A percentile compares a stretch with the other conserved stretches of the same genome.
These are phyloP conservation scores for Babyrousa celebensis DNA, from an alignment of 2,797 vertebrate species.

Conservation along the genomic window DNA sequence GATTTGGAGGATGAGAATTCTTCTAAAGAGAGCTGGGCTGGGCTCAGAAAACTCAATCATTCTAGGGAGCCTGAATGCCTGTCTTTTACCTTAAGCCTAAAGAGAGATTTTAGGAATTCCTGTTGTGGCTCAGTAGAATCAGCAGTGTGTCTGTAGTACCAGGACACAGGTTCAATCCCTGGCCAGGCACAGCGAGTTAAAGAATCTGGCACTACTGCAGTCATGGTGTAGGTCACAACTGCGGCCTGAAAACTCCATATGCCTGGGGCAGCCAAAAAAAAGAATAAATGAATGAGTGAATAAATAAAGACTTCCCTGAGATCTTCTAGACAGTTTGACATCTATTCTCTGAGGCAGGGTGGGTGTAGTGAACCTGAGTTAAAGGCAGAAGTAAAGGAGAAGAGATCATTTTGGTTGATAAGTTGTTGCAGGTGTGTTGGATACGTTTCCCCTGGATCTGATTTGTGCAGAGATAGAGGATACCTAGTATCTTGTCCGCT, in stretches of 20 bases:
- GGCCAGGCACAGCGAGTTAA: no score
- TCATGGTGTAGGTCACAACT: no score
- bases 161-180: no score
- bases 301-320: not conserved
- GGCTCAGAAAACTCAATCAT: not conserved
- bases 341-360: not conserved
- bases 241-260: no score
- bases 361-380: not conserved
- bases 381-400: not conserved
- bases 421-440: not conserved
- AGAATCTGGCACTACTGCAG: no score
- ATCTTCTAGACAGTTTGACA: not conserved
- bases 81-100: not conserved
- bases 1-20: not conserved
- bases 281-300: no score
- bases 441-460: not conserved
- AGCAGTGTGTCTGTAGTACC: no score
- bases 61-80: not conserved
- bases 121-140: no score
- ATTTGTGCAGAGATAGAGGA: not conserved
- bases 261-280: no score
- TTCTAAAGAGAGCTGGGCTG: not conserved
- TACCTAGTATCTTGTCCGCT: not conserved
- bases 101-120: not conserved
- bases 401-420: not conserved